Evolutionary conservation across 1,140 invertebrate species (phyloP).

Genomic region (Saccostrea cuccullata): DNA sequence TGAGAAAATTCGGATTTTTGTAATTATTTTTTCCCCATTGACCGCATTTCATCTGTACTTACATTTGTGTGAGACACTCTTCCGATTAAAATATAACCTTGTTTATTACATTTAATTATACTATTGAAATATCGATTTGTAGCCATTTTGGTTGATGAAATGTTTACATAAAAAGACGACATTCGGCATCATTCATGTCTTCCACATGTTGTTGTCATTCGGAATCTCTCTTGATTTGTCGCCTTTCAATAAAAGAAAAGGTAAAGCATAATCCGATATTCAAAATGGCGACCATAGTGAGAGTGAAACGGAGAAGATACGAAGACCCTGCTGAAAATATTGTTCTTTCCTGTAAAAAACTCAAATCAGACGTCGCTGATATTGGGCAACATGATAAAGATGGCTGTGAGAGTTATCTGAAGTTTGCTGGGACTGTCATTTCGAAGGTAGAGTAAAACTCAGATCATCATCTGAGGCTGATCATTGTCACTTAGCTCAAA

Average conservation of each 20-base stretch:
- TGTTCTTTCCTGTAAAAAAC: slow-evolving; percentile 70
- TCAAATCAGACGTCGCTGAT: slow-evolving; percentile 47
- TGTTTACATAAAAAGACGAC: not conserved
- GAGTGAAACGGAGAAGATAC: slow-evolving; percentile 71
- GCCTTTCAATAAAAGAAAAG: not conserved
- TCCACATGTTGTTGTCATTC: not conserved
- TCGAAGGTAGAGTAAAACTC: slow-evolving; percentile 57
- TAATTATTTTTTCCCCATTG: not conserved
- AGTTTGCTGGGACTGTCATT: slow-evolving; percentile 69
- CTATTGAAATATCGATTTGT: not conserved
- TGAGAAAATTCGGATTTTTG: not conserved
- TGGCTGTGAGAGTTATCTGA: slow-evolving; percentile 55
- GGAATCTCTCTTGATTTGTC: not conserved
- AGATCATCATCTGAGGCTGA: too few relatives aligned
- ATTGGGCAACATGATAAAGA: slow-evolving; percentile 9
- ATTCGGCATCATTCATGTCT: not conserved
- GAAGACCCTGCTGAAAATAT: slow-evolving; percentile 73
- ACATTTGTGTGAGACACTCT: not conserved
- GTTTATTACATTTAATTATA: not conserved
- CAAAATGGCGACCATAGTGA: slow-evolving; percentile 72
- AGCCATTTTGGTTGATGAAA: not conserved
- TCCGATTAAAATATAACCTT: not conserved
- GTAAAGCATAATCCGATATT: slow-evolving; percentile 11
- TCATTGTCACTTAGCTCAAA: too few relatives aligned
- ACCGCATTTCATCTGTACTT: not conserved